Evolutionary conservation across 2,797 vertebrate species (phyloP).

Genomic region (Streptopelia turtur): DNA sequence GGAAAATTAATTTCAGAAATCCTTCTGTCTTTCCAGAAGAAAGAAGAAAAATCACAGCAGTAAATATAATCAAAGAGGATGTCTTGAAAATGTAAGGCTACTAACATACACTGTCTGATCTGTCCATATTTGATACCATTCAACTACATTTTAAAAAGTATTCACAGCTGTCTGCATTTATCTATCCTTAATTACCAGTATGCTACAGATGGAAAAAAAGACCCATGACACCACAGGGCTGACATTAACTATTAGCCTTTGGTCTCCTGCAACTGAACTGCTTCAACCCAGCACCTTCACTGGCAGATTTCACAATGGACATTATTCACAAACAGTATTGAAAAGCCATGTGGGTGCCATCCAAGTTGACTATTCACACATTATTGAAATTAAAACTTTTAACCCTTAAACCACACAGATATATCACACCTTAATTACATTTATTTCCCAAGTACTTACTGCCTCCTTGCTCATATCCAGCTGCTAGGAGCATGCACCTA

Average conservation of each 20-base stretch:
- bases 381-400: not conserved
- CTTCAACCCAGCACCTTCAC: not conserved
- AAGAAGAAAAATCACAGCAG: not conserved
- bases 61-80: not conserved
- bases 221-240: not conserved
- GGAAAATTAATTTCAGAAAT: not conserved
- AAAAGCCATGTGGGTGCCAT: not conserved
- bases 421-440: not conserved
- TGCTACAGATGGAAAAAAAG: not conserved
- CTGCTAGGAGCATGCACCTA: not conserved
- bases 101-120: not conserved
- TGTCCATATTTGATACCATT: not conserved
- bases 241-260: not conserved
- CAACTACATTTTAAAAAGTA: not conserved
- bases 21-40: not conserved
- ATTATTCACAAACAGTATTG: not conserved
- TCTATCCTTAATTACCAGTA: not conserved
- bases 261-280: not conserved
- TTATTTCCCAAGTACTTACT: not conserved
- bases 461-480: not conserved
- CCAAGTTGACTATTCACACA: not conserved
- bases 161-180: not conserved
- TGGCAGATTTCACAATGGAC: not conserved
- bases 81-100: not conserved
- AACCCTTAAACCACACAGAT: not conserved